Evolutionary conservation across 2,888 invertebrate species (phyloP).

Genomic region (Lithosia quadra): DNA sequence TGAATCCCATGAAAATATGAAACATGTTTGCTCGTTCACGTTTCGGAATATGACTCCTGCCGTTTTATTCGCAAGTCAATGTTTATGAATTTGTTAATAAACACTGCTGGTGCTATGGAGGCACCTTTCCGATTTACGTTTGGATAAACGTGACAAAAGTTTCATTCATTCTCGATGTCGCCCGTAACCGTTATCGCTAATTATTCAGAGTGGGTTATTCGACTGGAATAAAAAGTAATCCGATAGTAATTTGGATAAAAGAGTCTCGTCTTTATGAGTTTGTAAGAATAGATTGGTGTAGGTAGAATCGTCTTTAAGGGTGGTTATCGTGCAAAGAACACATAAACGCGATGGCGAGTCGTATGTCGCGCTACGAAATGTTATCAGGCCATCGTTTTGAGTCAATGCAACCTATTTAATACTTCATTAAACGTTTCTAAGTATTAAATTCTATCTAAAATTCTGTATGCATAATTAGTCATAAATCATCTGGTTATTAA

Average conservation of each 20-base stretch:
- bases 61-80: constrained; percentile 81
- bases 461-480: constrained; percentile 61
- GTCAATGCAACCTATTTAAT: constrained; percentile 50
- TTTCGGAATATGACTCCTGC: constrained; percentile 69
- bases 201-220: constrained; percentile 74
- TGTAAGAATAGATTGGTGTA: constrained; percentile 69
- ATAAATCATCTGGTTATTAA: constrained; percentile 60
- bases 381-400: constrained; percentile 62
- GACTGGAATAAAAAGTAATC: constrained; percentile 75
- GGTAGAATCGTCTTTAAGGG: constrained; percentile 70
- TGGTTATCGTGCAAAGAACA: constrained; percentile 75
- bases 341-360: constrained; percentile 72
- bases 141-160: constrained; percentile 63
- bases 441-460: constrained; percentile 54
- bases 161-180: constrained; percentile 54
- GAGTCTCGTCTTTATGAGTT: constrained; percentile 73
- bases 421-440: constrained; percentile 34
- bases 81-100: constrained; percentile 86
- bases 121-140: constrained; percentile 73
- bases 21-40: constrained; percentile 77
- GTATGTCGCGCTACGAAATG: constrained; percentile 66
- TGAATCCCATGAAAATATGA: constrained; percentile 85
- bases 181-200: constrained; percentile 70
- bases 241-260: constrained; percentile 77
- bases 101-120: constrained; percentile 66